These are phyloP conservation scores for Cherax destructor DNA, from an alignment of 1,140 invertebrate genomes.

Conservation along the genomic window DNA sequence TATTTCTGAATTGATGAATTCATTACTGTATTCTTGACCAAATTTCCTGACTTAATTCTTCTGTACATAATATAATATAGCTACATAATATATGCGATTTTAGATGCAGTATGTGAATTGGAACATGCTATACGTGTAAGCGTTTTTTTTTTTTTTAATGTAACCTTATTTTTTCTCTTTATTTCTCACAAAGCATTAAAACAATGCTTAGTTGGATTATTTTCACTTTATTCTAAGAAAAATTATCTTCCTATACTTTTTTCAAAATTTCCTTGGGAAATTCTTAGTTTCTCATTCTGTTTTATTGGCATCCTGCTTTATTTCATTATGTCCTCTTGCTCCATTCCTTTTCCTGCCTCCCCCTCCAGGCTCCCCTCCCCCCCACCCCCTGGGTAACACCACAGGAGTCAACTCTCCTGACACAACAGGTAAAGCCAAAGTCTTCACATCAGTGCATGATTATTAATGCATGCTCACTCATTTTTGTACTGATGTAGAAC, in stretches of 20 bases:
- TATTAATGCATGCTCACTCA: constrained; percentile 1
- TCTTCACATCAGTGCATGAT: constrained; percentile 16
- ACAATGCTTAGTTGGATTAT: too few relatives aligned
- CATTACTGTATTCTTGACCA: too few relatives aligned
- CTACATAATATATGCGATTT: too few relatives aligned
- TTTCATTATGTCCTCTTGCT: constrained; percentile 11
- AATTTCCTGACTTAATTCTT: too few relatives aligned
- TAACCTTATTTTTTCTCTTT: too few relatives aligned
- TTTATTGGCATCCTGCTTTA: neutral
- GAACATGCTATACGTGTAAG: too few relatives aligned
- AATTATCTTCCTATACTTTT: neutral
- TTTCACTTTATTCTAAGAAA: neutral
- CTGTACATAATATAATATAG: too few relatives aligned
- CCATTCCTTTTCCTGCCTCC: neutral
- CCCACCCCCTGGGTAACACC: constrained; percentile 37
- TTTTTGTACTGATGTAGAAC: neutral
- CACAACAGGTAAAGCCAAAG: constrained; percentile 35
- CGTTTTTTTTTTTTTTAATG: too few relatives aligned
- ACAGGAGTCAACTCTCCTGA: constrained; percentile 27
- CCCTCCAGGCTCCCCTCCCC: constrained; percentile 1
- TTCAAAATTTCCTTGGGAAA: neutral
- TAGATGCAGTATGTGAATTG: too few relatives aligned
- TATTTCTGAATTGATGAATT: too few relatives aligned
- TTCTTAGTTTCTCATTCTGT: neutral
- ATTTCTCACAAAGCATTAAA: too few relatives aligned